phyloP scores from a whole-genome alignment of 2,113 vertebrate genomes.

The Xiphorhynchus elegans region DNA sequence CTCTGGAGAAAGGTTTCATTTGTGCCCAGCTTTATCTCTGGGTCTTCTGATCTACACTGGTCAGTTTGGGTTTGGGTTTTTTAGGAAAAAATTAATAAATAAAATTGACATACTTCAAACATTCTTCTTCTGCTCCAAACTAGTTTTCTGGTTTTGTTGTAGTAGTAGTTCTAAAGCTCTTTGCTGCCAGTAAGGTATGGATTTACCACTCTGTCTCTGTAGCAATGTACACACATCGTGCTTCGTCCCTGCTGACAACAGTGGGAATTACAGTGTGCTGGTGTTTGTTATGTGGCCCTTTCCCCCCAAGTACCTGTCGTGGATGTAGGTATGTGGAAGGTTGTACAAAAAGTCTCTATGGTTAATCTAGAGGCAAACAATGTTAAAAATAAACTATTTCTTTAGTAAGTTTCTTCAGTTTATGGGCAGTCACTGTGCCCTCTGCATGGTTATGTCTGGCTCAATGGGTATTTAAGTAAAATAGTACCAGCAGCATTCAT shows the following conservation, averaged over 20 bases:
- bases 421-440: not conserved
- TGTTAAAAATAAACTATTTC: not conserved
- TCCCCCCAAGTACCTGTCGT: not conserved
- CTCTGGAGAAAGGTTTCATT: not conserved
- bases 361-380: not conserved
- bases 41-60: not conserved
- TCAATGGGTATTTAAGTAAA: not conserved
- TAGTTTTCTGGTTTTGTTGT: not conserved
- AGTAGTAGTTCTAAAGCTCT: not conserved
- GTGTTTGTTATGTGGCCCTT: fast-evolving
- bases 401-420: not conserved
- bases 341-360: not conserved
- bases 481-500: not conserved
- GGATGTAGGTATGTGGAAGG: not conserved
- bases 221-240: fast-evolving
- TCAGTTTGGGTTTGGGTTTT: fast-evolving
- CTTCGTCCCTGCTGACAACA: not conserved
- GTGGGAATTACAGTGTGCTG: fast-evolving
- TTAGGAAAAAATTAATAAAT: not conserved
- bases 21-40: not conserved
- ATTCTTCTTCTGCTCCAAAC: not conserved
- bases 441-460: not conserved
- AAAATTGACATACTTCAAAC: not conserved
- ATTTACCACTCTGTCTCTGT: not conserved
- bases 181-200: not conserved